Conservation (phyloP, 2,888 invertebrate species). For the Agonopterix alstromeriana region DNA sequence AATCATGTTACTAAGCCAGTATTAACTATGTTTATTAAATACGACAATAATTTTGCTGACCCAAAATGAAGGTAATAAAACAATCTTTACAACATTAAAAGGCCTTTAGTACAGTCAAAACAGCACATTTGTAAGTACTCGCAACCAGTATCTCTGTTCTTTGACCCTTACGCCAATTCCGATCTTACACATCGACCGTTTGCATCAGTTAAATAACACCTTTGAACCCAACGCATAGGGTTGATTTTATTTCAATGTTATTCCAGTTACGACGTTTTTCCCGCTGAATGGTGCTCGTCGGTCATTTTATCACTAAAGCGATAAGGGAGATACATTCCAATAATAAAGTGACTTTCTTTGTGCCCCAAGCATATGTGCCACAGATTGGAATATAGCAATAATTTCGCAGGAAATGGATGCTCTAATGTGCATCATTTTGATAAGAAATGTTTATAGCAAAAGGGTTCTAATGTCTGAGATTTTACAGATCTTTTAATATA, state of each 20-base stretch:
- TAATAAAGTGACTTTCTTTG: conserved; percentile 63
- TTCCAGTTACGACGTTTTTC: conserved; percentile 28
- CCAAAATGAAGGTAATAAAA: background rate
- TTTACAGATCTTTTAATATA: no score
- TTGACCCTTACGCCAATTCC: conserved; percentile 44
- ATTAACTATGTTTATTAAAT: background rate
- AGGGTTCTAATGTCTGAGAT: no score
- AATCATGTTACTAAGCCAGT: no score
- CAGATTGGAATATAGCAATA: background rate
- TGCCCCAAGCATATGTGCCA: conserved; percentile 12
- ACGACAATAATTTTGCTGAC: background rate
- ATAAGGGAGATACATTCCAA: conserved; percentile 65
- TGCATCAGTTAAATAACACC: conserved; percentile 10
- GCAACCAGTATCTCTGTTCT: conserved; percentile 43
- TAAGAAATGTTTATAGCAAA: no score
- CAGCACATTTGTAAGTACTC: conserved; percentile 41
- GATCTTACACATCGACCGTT: conserved; percentile 3
- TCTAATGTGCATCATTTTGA: no score
- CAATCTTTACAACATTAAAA: background rate
- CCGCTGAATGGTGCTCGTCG: conserved; percentile 30
- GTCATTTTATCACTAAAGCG: conserved; percentile 41
- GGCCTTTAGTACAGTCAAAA: conserved; percentile 11
- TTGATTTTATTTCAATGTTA: conserved; percentile 14
- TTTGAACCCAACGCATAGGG: conserved; percentile 13
- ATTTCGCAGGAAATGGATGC: background rate